These are phyloP conservation scores for Osmerus mordax DNA, from an alignment of 2,113 vertebrate genomes.

Conservation along the genomic window DNA sequence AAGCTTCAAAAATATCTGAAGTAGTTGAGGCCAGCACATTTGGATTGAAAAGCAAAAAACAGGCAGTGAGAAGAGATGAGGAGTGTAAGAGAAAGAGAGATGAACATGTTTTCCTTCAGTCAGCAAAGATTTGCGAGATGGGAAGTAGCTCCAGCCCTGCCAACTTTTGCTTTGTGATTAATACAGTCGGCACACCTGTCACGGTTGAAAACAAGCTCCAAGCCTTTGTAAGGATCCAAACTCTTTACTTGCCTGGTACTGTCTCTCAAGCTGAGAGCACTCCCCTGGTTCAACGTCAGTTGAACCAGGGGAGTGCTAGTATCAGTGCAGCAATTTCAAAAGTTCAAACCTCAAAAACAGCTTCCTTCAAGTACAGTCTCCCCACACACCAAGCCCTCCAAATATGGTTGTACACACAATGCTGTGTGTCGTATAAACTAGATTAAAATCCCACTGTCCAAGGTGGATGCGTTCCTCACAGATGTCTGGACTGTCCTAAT, in stretches of 20 bases:
- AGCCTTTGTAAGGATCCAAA: not conserved
- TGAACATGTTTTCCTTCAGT: not conserved
- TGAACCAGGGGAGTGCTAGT: too few relatives aligned
- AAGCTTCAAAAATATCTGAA: too few relatives aligned
- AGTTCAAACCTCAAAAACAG: too few relatives aligned
- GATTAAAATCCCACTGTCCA: not conserved
- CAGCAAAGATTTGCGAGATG: not conserved
- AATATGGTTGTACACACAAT: constrained; percentile 1
- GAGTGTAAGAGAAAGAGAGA: not conserved
- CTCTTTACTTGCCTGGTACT: not conserved
- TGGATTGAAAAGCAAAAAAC: too few relatives aligned
- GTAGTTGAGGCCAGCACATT: too few relatives aligned
- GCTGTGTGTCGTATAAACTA: not conserved
- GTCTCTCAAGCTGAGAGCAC: too few relatives aligned
- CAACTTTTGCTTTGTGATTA: not conserved
- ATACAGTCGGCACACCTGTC: not conserved
- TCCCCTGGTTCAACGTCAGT: too few relatives aligned
- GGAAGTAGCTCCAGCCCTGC: not conserved
- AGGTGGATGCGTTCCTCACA: not conserved
- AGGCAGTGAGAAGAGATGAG: not conserved
- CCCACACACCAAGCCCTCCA: not conserved
- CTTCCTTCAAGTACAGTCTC: not conserved
- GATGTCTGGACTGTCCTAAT: not conserved
- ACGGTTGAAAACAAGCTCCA: not conserved
- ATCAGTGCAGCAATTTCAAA: too few relatives aligned